phyloP scores from a whole-genome alignment of 2,113 vertebrate species.

The Equus quagga region DNA sequence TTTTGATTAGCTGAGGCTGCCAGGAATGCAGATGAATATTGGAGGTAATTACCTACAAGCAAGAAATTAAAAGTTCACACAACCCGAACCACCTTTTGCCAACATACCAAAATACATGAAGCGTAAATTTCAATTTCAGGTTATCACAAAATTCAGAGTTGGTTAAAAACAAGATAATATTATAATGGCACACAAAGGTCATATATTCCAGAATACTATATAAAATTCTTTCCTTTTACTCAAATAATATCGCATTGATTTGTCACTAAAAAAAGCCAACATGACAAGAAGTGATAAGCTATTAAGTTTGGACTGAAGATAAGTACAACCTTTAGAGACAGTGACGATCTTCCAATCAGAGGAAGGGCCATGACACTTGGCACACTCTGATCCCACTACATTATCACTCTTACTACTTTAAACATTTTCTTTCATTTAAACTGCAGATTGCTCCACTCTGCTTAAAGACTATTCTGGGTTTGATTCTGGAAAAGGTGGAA shows the following conservation, averaged over 20 bases:
- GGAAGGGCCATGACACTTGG: background rate
- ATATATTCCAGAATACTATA: background rate
- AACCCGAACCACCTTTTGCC: slow-evolving; percentile 13
- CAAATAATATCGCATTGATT: slow-evolving; percentile 40
- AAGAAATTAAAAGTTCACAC: slow-evolving; percentile 54
- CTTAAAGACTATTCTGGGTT: background rate
- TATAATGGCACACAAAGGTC: background rate
- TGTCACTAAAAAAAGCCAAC: background rate
- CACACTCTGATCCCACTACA: slow-evolving; percentile 46
- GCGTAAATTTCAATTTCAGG: slow-evolving; percentile 60
- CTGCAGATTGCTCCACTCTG: background rate
- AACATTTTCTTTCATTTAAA: slow-evolving; percentile 55
- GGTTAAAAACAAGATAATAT: slow-evolving; percentile 53
- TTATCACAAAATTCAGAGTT: slow-evolving; percentile 39
- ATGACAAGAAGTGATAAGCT: background rate
- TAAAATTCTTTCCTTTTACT: slow-evolving; percentile 51
- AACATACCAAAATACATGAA: background rate
- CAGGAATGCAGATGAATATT: background rate
- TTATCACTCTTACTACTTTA: background rate
- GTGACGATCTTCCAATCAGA: slow-evolving; percentile 47
- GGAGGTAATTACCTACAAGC: slow-evolving; percentile 10
- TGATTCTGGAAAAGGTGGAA: background rate
- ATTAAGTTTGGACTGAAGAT: background rate
- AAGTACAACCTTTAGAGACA: slow-evolving; percentile 25
- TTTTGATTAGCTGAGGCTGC: slow-evolving; percentile 41